phyloP scores from a whole-genome alignment of 92 coral and sea anemone genomes.

The Porites divaricata region DNA sequence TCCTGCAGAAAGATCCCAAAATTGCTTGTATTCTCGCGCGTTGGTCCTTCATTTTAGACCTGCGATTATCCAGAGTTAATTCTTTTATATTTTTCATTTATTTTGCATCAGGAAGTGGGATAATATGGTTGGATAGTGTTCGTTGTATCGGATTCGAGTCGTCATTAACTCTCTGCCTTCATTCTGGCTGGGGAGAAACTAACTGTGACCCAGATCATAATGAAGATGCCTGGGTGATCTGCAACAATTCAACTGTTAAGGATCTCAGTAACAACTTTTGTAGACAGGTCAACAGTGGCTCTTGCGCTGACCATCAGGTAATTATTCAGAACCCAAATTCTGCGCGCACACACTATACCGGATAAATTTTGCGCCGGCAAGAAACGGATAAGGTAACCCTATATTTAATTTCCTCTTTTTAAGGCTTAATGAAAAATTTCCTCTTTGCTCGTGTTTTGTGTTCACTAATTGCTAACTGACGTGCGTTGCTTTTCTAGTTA shows the following conservation, averaged over 20 bases:
- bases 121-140: constrained; percentile 86
- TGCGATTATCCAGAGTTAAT: neutral
- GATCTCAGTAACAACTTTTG: constrained; percentile 84
- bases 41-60: no score
- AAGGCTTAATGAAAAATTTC: no score
- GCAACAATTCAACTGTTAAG: constrained; percentile 80
- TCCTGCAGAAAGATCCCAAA: no score
- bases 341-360: no score
- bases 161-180: constrained; percentile 73
- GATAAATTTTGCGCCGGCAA: no score
- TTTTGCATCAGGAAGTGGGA: constrained; percentile 61
- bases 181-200: constrained; percentile 82
- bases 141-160: constrained; percentile 84
- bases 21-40: no score
- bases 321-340: neutral
- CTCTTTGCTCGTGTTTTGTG: no score
- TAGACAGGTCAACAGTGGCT: constrained; percentile 59
- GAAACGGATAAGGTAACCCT: no score
- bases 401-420: no score
- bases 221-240: constrained; percentile 86
- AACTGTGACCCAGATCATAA: constrained; percentile 75
- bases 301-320: constrained; percentile 43
- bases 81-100: neutral
- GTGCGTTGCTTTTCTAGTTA: neutral
- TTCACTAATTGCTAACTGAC: no score